Conservation (phyloP, 2,888 invertebrate genomes). For the Eledone cirrhosa region DNA sequence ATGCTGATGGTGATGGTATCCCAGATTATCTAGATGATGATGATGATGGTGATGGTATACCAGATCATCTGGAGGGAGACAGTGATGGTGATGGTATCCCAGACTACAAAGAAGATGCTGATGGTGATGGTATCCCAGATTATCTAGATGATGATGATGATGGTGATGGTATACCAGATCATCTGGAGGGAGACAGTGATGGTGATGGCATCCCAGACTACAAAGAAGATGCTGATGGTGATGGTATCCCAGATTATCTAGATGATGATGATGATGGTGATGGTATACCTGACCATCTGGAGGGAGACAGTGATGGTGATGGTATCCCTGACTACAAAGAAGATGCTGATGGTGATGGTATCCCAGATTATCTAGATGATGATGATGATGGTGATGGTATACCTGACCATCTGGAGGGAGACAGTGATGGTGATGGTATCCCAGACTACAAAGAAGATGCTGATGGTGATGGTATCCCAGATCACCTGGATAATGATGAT, state of each 20-base stretch:
- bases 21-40: constrained; percentile 35
- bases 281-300: constrained; percentile 55
- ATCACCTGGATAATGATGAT: constrained; percentile 43
- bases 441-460: constrained; percentile 51
- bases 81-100: constrained; percentile 47
- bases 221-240: constrained; percentile 50
- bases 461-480: constrained; percentile 54
- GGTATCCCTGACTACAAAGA: constrained; percentile 56
- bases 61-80: constrained; percentile 44
- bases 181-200: constrained; percentile 52
- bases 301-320: constrained; percentile 52
- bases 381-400: constrained; percentile 55
- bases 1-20: constrained; percentile 38
- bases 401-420: constrained; percentile 45
- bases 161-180: constrained; percentile 59
- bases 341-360: constrained; percentile 58
- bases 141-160: constrained; percentile 43
- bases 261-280: constrained; percentile 50
- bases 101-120: constrained; percentile 45
- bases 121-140: constrained; percentile 40
- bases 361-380: constrained; percentile 46
- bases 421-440: constrained; percentile 52
- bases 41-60: constrained; percentile 52
- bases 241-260: constrained; percentile 54
- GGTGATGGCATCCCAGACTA: constrained; percentile 50